These are phyloP conservation scores for Panthera tigris DNA, from an alignment of 2,113 vertebrate species.

Conservation along the genomic window DNA sequence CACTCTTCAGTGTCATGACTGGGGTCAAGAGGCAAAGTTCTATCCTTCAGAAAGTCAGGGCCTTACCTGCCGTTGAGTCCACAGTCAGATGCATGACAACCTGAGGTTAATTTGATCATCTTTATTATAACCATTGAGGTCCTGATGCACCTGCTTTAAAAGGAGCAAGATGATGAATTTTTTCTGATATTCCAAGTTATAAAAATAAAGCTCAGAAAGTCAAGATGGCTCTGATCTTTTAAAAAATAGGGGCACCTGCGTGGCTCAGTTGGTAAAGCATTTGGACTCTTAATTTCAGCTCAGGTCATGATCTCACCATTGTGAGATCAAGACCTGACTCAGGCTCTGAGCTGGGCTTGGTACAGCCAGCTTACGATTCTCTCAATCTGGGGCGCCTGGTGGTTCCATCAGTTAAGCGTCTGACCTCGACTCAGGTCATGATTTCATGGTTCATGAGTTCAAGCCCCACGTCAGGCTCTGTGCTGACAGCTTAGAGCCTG, in stretches of 20 bases:
- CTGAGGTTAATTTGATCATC: background rate
- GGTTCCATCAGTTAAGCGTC: too few relatives aligned
- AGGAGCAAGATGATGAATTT: background rate
- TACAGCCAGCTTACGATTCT: too few relatives aligned
- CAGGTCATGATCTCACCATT: too few relatives aligned
- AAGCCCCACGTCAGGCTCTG: too few relatives aligned
- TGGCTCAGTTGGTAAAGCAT: too few relatives aligned
- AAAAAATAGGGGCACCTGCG: background rate
- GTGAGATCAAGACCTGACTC: too few relatives aligned
- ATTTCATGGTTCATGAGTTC: too few relatives aligned
- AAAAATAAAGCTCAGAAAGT: background rate
- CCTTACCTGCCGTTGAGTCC: background rate
- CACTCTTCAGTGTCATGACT: background rate
- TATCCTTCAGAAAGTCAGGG: background rate
- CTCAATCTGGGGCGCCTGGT: too few relatives aligned
- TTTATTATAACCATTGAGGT: background rate
- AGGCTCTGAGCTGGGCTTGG: too few relatives aligned
- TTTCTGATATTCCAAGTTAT: background rate
- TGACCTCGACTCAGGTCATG: too few relatives aligned
- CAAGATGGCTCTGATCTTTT: background rate
- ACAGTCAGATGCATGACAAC: background rate
- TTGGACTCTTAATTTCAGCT: too few relatives aligned
- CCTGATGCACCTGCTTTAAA: background rate
- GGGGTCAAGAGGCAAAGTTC: background rate
- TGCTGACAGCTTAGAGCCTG: too few relatives aligned